Percentiles rank a stretch among this genome's conserved stretches.
phyloP scores from a whole-genome alignment of 92 coral and sea anemone genomes.

The Plumapathes pennacea region DNA sequence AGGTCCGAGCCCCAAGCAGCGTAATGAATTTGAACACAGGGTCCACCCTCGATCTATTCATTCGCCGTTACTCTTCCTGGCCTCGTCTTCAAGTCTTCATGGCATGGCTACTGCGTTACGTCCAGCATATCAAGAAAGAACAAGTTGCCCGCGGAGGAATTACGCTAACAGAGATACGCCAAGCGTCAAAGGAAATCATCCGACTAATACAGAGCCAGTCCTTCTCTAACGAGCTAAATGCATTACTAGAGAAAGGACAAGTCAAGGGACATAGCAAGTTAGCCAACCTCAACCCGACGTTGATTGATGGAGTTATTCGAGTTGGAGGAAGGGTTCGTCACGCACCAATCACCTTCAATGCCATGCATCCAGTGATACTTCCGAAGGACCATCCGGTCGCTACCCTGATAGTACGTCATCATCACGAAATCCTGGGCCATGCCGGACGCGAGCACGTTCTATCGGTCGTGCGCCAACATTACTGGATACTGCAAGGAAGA shows the following conservation, averaged over 20 bases:
- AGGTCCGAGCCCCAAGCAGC: conserved; percentile 18
- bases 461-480: conserved; percentile 21
- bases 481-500: conserved; percentile 23
- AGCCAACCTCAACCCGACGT: conserved; percentile 38
- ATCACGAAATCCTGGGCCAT: conserved; percentile 23
- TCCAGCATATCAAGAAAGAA: conserved; percentile 6
- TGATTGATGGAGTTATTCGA: conserved; percentile 26
- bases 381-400: conserved; percentile 42
- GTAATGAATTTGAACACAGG: conserved; percentile 8
- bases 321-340: conserved; percentile 36
- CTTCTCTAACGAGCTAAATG: conserved; percentile 30
- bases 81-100: conserved; percentile 24
- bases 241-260: conserved; percentile 9
- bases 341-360: conserved; percentile 30
- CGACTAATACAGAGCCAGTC: conserved; percentile 23
- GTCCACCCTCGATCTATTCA: conserved; percentile 14
- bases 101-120: conserved; percentile 42
- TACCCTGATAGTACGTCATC: conserved; percentile 19
- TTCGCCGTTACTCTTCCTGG: conserved; percentile 31
- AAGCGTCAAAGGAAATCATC: conserved; percentile 13
- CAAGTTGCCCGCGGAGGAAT: not conserved
- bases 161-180: conserved; percentile 9
- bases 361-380: conserved; percentile 37
- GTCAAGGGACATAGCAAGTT: conserved; percentile 43
- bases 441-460: conserved; percentile 41